Evolutionary conservation across 2,797 vertebrate species (phyloP).

Genomic region (Hylomyscus alleni): DNA sequence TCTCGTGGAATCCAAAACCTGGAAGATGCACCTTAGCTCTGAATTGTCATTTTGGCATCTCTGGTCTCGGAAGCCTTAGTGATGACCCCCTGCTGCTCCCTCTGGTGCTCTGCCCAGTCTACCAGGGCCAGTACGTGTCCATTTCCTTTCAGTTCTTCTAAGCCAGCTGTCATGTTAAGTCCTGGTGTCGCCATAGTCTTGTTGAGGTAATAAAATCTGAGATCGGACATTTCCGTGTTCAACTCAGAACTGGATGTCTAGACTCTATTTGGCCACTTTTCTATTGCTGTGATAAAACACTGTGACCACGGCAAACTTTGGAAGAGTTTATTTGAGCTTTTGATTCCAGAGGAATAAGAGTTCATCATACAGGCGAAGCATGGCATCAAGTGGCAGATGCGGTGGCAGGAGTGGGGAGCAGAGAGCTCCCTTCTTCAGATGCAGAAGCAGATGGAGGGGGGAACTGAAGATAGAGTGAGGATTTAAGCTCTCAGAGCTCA

Average conservation of each 20-base stretch:
- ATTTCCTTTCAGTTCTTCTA: conserved; percentile 91
- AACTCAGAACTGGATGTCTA: neutral
- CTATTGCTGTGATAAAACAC: neutral
- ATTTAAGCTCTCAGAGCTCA: neutral
- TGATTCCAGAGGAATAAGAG: neutral
- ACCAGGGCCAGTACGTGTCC: conserved; percentile 79
- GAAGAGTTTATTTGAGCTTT: neutral
- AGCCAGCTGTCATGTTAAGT: conserved; percentile 94
- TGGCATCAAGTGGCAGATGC: neutral
- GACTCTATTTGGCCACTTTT: neutral
- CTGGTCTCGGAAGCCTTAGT: conserved; percentile 89
- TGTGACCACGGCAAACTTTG: neutral
- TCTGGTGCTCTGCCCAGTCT: conserved; percentile 93
- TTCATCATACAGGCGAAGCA: neutral
- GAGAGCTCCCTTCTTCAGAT: neutral
- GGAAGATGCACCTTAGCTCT: conserved; percentile 87
- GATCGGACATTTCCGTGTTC: neutral
- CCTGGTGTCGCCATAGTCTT: conserved; percentile 88
- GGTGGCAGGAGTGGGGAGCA: neutral
- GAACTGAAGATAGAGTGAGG: neutral
- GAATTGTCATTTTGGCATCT: conserved; percentile 85
- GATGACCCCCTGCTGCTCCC: conserved; percentile 88
- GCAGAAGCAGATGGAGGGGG: neutral
- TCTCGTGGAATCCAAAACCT: conserved; percentile 89
- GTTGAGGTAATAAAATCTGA: too few relatives aligned